Base-by-base conservation (phyloP, 2,888 invertebrate species). In the Gandaritis pyraliata region DNA sequence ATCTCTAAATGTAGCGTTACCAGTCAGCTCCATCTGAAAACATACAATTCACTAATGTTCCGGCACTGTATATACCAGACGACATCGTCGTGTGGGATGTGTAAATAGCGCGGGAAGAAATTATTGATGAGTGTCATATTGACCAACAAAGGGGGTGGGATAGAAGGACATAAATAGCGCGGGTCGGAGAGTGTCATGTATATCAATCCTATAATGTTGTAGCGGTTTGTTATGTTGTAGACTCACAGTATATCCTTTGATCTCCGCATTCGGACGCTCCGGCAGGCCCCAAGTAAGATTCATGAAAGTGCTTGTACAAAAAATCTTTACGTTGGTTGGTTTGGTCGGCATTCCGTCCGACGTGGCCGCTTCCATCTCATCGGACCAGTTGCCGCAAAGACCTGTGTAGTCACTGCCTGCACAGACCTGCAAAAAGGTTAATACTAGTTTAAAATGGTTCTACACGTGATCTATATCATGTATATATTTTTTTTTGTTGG, bases 331-430 rank as follows among this genome's bases (percentile, higher is more conserved):
- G 77, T 96, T 94, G 65, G 93, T 93, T 0, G 97, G 97, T 60
- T 95, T 94, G 46, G 95, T 95, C 0, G 97, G 95, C 12, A 94
- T 94, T 2, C 97, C 97, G 81, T 97, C 97, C 88, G 96, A 93
- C 0, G 97, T 97, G 0, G 96, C 96, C 0, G 96, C 97, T 77
- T 95, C 95, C 67, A 96, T 95, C 71, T 94, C 92, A 36, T 94
- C 92, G 0, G 97, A 97, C 95, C 96, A 96, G 11, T 94, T 93
- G 0, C 97, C 96, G 79, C 97, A 98, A 43, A 93, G 87, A 70
- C 93, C 93, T 0, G 95, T 96, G 74, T 95, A 95, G 71, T 96
- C 95, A 60, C 96, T 97, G 77, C 98, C 97, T 0, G 97, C 96
- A 33, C 95, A 93, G 0, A 96, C 95, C 93, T 93, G 65, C 33